Evolutionary conservation across 2,888 invertebrate species (phyloP).

Genomic region (Erebia ligea): DNA sequence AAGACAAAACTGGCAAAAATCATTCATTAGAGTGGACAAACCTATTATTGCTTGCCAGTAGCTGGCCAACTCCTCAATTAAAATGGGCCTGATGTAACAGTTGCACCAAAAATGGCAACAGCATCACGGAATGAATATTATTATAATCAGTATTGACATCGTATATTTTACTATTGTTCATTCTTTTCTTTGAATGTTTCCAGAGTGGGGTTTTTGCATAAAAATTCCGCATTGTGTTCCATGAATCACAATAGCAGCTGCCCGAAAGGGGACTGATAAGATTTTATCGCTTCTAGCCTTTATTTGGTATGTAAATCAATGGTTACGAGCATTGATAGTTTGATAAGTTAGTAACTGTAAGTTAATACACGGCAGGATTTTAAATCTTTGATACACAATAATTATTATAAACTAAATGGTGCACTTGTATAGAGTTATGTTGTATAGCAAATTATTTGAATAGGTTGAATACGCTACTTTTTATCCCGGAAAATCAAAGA

Average conservation of each 20-base stretch:
- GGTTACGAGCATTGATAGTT: neutral
- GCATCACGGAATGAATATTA: neutral
- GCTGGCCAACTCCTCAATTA: neutral
- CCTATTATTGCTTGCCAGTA: neutral
- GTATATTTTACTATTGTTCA: conserved; percentile 10
- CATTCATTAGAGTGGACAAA: neutral
- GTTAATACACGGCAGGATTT: too few species aligned
- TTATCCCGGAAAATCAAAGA: too few species aligned
- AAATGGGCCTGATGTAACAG: neutral
- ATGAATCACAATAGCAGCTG: conserved; percentile 24
- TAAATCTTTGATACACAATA: too few species aligned
- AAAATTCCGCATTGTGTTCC: conserved; percentile 6
- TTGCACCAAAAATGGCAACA: neutral
- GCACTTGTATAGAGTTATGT: too few species aligned
- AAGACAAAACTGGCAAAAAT: too few species aligned
- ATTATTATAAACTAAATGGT: too few species aligned
- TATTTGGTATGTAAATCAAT: conserved; percentile 3
- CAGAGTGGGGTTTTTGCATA: conserved; percentile 13
- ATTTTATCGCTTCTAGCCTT: conserved; percentile 1
- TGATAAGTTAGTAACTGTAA: too few species aligned
- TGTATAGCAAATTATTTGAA: too few species aligned
- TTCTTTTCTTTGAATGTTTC: conserved; percentile 18
- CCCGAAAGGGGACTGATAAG: conserved; percentile 4
- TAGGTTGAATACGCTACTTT: too few species aligned
- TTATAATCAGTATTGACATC: conserved; percentile 24